These are phyloP conservation scores for Calameuta pallipes DNA, from an alignment of 2,888 invertebrate species.

Conservation along the genomic window DNA sequence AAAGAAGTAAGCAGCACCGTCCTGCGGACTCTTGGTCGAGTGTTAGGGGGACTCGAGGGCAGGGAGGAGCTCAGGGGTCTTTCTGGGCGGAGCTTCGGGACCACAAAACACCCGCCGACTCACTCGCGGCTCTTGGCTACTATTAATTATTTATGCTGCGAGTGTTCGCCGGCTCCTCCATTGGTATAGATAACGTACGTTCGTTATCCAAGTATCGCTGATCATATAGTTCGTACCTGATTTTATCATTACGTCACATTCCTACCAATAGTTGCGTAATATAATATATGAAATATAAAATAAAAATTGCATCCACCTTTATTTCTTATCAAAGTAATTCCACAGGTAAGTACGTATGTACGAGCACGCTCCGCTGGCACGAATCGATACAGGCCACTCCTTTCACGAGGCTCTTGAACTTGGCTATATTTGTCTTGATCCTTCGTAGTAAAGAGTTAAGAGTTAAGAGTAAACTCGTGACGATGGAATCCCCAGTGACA, in stretches of 20 bases:
- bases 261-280: no score
- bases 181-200: not conserved
- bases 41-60: slow-evolving; percentile 27
- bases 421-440: not conserved
- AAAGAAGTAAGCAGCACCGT: not conserved
- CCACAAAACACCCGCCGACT: slow-evolving; percentile 58
- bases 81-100: slow-evolving; percentile 63
- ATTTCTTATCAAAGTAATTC: not conserved
- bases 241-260: not conserved
- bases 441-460: not conserved
- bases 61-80: slow-evolving; percentile 64
- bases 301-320: not conserved
- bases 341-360: not conserved
- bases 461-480: not conserved
- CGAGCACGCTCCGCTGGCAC: no score
- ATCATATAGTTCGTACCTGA: not conserved
- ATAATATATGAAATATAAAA: no score
- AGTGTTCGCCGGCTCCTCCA: slow-evolving; percentile 41
- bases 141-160: slow-evolving; percentile 65
- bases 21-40: not conserved
- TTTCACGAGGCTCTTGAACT: not conserved
- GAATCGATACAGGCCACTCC: not conserved
- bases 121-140: slow-evolving; percentile 58
- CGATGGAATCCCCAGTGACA: not conserved
- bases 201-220: not conserved